These are phyloP conservation scores for Samia ricini DNA, from an alignment of 1,140 invertebrate species.

Conservation along the genomic window DNA sequence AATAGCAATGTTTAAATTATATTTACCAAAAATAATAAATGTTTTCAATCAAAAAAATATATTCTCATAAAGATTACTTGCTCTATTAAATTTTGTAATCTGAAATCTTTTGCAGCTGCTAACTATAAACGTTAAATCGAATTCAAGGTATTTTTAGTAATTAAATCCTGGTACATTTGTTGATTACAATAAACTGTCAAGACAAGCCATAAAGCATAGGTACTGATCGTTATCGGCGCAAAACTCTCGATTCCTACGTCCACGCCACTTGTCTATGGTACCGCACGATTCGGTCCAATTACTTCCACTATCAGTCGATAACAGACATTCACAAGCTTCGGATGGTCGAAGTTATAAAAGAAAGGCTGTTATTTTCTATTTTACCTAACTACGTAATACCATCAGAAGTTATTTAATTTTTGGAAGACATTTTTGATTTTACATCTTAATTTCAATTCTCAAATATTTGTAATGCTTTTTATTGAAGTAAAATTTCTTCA, in stretches of 20 bases:
- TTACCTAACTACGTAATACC: neutral
- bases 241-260: conserved; percentile 8
- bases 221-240: conserved; percentile 8
- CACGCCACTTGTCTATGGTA: conserved; percentile 7
- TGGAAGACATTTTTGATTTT: too few relatives aligned
- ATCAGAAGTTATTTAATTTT: neutral
- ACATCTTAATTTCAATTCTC: too few relatives aligned
- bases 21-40: too few relatives aligned
- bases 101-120: neutral
- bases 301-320: conserved; percentile 48
- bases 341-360: conserved; percentile 24
- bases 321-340: conserved; percentile 32
- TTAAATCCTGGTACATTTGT: conserved; percentile 25
- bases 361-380: neutral
- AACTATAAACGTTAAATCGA: neutral
- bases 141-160: conserved; percentile 20
- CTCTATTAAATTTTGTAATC: too few relatives aligned
- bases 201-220: conserved; percentile 2
- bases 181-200: conserved; percentile 22
- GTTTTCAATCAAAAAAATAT: too few relatives aligned
- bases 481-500: too few relatives aligned
- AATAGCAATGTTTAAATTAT: too few relatives aligned
- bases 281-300: conserved; percentile 39
- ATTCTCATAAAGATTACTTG: too few relatives aligned
- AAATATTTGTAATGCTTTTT: too few relatives aligned